These are phyloP conservation scores for Chrosomus eos DNA, from an alignment of 2,797 vertebrate species.

Conservation along the genomic window DNA sequence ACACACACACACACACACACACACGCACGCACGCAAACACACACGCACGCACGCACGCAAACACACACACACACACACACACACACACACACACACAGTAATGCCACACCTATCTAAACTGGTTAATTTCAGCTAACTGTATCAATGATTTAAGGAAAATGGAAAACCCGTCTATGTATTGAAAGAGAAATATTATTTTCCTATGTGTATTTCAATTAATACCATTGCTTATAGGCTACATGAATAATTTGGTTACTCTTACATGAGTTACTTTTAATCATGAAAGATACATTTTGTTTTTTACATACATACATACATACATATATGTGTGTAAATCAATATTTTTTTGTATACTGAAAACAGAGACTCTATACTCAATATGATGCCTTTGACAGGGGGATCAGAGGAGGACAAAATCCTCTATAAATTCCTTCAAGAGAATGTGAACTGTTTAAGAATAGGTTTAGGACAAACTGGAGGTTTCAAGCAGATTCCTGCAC, in stretches of 20 bases:
- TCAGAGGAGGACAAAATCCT: neutral
- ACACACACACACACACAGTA: neutral
- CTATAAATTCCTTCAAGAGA: neutral
- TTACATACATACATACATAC: no score
- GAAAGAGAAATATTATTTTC: no score
- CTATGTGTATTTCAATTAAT: no score
- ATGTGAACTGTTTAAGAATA: neutral
- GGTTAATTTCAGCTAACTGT: neutral
- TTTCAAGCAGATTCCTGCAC: neutral
- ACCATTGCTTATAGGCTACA: no score
- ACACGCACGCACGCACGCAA: no score
- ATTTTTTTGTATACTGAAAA: neutral
- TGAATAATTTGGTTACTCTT: no score
- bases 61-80: no score
- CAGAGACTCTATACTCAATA: neutral
- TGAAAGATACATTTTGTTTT: no score
- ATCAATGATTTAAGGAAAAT: neutral
- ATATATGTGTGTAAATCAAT: no score
- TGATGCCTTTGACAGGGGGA: neutral
- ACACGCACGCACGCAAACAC: no score
- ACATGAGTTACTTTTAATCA: no score
- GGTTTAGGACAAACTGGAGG: neutral
- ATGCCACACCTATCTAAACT: neutral
- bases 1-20: neutral
- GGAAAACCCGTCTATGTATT: neutral